These are phyloP conservation scores for Benthosema pterotum DNA, from an alignment of 2,797 vertebrate genomes.

Conservation along the genomic window DNA sequence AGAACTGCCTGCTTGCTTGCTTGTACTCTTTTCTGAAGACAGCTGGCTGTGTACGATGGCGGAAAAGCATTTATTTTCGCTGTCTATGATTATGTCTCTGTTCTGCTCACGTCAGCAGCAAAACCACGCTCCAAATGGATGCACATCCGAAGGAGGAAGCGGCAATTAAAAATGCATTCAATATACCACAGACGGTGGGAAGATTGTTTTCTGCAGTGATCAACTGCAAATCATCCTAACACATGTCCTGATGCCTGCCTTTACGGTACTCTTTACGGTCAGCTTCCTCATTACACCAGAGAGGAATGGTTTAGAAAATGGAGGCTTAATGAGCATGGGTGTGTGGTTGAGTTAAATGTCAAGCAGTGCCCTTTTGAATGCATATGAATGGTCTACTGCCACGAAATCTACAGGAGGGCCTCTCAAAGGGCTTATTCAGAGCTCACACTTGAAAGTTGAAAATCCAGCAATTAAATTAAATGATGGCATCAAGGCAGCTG, in stretches of 20 bases:
- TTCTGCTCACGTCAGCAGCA: slow-evolving; percentile 35
- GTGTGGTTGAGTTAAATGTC: slow-evolving; percentile 16
- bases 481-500: not conserved
- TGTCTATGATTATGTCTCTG: slow-evolving; percentile 55
- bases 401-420: slow-evolving; percentile 13
- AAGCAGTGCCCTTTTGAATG: slow-evolving; percentile 4
- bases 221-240: slow-evolving; percentile 30
- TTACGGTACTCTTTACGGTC: no score
- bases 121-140: slow-evolving; percentile 35
- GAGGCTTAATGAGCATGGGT: not conserved
- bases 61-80: slow-evolving; percentile 35
- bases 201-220: slow-evolving; percentile 13
- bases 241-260: slow-evolving; percentile 8
- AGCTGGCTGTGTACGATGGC: not conserved
- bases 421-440: not conserved
- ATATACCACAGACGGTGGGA: slow-evolving; percentile 7
- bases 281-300: not conserved
- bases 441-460: slow-evolving; percentile 3
- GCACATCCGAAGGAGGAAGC: slow-evolving; percentile 24
- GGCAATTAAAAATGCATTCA: slow-evolving; percentile 42
- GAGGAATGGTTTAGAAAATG: not conserved
- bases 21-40: slow-evolving; percentile 2
- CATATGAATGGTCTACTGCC: not conserved
- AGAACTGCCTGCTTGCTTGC: slow-evolving; percentile 23
- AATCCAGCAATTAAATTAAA: slow-evolving; percentile 13